A percentile compares a stretch with the other conserved stretches of the same genome.
Evolutionary conservation across 2,797 vertebrate genomes (phyloP).

Genomic region (Chiroxiphia lanceolata): DNA sequence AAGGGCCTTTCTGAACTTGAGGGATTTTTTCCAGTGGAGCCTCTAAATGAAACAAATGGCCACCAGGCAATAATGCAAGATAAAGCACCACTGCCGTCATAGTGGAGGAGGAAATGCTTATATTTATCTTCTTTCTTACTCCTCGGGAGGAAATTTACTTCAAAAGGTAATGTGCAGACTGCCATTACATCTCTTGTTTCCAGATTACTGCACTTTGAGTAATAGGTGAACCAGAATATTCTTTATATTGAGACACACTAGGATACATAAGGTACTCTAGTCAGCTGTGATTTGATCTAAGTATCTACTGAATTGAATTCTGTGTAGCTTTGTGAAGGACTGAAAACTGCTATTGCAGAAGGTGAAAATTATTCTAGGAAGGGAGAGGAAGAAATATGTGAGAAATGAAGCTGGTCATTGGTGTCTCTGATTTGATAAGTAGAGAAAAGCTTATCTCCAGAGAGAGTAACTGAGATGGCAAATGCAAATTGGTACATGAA

Average conservation of each 20-base stretch:
- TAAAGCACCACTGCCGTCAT: neutral
- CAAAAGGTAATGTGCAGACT: neutral
- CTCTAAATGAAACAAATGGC: neutral
- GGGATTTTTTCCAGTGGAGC: neutral
- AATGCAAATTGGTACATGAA: neutral
- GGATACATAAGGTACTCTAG: neutral
- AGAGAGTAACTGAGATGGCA: neutral
- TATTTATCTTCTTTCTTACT: neutral
- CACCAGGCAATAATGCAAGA: neutral
- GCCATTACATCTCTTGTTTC: neutral
- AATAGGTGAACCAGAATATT: neutral
- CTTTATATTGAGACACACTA: neutral
- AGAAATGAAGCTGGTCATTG: neutral
- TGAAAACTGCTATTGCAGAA: neutral
- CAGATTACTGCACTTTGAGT: neutral
- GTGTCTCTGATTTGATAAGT: neutral
- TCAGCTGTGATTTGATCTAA: neutral
- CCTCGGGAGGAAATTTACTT: neutral
- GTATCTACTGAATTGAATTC: neutral
- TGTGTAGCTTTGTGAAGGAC: neutral
- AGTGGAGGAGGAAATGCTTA: neutral
- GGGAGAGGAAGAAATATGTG: neutral
- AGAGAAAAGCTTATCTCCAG: neutral
- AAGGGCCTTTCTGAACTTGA: neutral
- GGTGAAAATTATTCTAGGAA: neutral